A percentile compares a stretch with the other conserved stretches of the same genome.
Evolutionary conservation across 2,113 vertebrate species (phyloP).

Genomic region (Psophia crepitans): DNA sequence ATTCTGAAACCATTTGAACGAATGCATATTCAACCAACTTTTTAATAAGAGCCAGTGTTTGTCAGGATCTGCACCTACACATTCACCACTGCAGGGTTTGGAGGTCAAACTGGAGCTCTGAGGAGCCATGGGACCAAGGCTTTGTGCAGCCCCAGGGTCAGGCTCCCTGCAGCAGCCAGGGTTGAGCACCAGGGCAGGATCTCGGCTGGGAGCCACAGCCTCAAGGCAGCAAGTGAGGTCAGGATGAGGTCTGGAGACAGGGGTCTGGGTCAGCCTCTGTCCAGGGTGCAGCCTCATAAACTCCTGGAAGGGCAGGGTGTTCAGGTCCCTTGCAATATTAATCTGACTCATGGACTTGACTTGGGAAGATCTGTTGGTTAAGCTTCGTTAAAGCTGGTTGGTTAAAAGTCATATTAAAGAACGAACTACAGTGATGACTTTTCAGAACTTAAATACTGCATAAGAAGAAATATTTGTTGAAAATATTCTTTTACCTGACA

Average conservation of each 20-base stretch:
- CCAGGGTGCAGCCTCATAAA: not conserved
- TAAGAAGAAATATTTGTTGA: not conserved
- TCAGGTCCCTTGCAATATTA: not conserved
- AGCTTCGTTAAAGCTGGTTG: not conserved
- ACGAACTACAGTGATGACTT: not conserved
- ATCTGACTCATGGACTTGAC: fast-evolving
- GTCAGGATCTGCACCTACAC: not conserved
- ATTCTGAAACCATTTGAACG: not conserved
- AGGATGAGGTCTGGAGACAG: not conserved
- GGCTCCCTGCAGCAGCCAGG: not conserved
- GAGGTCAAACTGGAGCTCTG: not conserved
- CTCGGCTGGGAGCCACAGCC: not conserved
- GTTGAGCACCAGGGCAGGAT: not conserved
- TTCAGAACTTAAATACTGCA: not conserved
- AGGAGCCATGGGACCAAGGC: not conserved
- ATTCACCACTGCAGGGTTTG: not conserved
- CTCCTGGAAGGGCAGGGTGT: not conserved
- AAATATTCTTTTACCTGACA: not conserved
- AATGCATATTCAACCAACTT: not conserved
- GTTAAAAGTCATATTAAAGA: not conserved
- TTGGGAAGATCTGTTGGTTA: not conserved
- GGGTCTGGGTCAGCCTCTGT: not conserved
- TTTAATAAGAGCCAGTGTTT: not conserved
- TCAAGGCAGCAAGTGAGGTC: not conserved
- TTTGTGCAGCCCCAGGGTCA: not conserved